These are phyloP conservation scores for Lasioglossum marginatum DNA, from an alignment of 2,888 invertebrate genomes.

Conservation along the genomic window DNA sequence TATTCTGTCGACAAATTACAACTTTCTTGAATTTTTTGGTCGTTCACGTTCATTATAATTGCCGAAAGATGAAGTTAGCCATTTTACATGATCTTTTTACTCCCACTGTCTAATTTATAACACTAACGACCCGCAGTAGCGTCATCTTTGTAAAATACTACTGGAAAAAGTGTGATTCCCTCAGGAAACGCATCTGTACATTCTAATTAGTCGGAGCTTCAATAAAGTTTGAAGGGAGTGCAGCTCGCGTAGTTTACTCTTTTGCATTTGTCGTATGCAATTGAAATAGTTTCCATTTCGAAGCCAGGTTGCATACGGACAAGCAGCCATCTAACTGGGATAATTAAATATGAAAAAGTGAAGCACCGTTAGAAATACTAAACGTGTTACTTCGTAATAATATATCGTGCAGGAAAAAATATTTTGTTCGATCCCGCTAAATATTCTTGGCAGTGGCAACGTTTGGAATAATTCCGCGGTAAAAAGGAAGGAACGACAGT, in stretches of 20 bases:
- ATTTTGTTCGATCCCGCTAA: background rate
- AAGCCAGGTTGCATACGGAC: background rate
- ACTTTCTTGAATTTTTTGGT: background rate
- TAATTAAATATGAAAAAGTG: background rate
- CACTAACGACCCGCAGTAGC: background rate
- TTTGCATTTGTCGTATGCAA: background rate
- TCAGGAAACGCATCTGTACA: background rate
- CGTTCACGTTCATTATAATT: no score
- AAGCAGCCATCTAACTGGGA: background rate
- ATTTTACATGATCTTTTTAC: no score
- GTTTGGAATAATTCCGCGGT: background rate
- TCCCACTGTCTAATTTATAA: background rate
- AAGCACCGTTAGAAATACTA: background rate
- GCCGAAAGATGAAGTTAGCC: no score
- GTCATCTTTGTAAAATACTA: background rate
- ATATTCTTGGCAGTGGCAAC: background rate
- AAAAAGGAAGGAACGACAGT: background rate
- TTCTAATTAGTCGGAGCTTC: background rate
- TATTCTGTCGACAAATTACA: no score
- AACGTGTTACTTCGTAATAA: background rate
- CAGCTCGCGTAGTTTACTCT: background rate
- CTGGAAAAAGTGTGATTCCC: background rate
- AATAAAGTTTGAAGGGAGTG: background rate
- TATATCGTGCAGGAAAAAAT: background rate
- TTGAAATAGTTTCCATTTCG: background rate